Evolutionary conservation across 2,888 invertebrate genomes (phyloP).

Genomic region (Meta bourneti): DNA sequence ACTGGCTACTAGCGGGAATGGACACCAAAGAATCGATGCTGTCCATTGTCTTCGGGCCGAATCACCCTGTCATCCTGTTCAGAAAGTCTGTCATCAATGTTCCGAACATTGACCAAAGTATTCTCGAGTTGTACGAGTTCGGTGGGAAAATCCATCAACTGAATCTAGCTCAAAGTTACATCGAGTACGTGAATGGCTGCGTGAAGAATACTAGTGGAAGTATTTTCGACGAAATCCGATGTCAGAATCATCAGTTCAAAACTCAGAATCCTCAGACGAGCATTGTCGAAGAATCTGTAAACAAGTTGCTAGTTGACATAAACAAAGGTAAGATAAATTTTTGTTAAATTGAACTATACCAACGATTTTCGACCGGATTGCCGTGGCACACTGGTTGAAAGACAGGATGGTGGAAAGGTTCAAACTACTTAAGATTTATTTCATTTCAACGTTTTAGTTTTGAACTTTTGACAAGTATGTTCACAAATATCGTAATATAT

Average conservation of each 20-base stretch:
- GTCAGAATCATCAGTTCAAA: slow-evolving; percentile 24
- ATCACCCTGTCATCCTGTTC: slow-evolving; percentile 57
- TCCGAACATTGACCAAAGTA: slow-evolving; percentile 46
- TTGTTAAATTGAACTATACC: neutral
- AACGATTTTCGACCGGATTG: too few relatives aligned
- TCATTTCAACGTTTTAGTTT: too few relatives aligned
- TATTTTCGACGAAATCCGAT: slow-evolving; percentile 26
- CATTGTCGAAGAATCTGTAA: slow-evolving; percentile 29
- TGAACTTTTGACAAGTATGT: too few relatives aligned
- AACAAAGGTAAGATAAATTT: slow-evolving; percentile 14
- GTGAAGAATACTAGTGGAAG: slow-evolving; percentile 13
- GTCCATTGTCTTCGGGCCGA: slow-evolving; percentile 35
- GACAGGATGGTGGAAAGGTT: too few relatives aligned
- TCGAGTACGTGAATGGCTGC: slow-evolving; percentile 58
- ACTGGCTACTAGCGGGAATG: slow-evolving; percentile 61
- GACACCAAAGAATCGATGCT: slow-evolving; percentile 39
- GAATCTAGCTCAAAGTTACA: slow-evolving; percentile 51
- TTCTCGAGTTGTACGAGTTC: slow-evolving; percentile 48
- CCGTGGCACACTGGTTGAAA: too few relatives aligned
- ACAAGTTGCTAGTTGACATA: neutral
- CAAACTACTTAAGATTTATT: too few relatives aligned
- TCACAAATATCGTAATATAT: too few relatives aligned
- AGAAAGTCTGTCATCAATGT: neutral
- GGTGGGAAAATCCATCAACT: slow-evolving; percentile 47
- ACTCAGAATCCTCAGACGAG: slow-evolving; percentile 35